Evolutionary conservation across 2,113 vertebrate genomes (phyloP).

Genomic region (Smithornis capensis): DNA sequence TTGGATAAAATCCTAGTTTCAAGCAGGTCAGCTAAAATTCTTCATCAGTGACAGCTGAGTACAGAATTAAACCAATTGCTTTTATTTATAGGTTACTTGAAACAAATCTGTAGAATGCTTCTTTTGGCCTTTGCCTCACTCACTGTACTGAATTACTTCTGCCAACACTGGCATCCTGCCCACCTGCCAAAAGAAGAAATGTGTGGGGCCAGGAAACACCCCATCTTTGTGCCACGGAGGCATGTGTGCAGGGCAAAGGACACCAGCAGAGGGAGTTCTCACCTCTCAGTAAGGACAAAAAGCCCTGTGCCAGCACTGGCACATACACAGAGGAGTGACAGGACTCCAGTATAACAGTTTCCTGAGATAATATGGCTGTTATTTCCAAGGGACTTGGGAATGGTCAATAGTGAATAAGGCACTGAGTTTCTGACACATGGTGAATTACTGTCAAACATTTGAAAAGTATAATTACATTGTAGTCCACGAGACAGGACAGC

Average conservation of each 20-base stretch:
- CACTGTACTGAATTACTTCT: background rate
- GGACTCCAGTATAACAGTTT: background rate
- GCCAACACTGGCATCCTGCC: background rate
- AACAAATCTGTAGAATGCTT: background rate
- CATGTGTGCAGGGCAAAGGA: background rate
- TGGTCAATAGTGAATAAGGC: background rate
- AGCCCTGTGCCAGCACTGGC: background rate
- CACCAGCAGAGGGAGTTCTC: constrained; percentile 28
- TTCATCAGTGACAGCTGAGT: background rate
- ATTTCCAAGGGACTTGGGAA: background rate
- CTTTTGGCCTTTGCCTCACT: background rate
- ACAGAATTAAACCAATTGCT: background rate
- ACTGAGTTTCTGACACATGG: background rate
- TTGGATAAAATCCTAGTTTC: background rate
- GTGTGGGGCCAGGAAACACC: background rate
- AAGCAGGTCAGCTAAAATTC: background rate
- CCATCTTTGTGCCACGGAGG: background rate
- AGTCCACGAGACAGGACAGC: background rate
- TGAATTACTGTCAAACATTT: background rate
- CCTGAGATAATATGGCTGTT: background rate
- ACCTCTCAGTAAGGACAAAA: background rate
- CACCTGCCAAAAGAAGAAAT: background rate
- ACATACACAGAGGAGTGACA: background rate
- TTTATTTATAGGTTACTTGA: constrained; percentile 15
- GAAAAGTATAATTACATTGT: background rate